Conservation (phyloP, 2,888 invertebrate species). For the Ophion ellenae region DNA sequence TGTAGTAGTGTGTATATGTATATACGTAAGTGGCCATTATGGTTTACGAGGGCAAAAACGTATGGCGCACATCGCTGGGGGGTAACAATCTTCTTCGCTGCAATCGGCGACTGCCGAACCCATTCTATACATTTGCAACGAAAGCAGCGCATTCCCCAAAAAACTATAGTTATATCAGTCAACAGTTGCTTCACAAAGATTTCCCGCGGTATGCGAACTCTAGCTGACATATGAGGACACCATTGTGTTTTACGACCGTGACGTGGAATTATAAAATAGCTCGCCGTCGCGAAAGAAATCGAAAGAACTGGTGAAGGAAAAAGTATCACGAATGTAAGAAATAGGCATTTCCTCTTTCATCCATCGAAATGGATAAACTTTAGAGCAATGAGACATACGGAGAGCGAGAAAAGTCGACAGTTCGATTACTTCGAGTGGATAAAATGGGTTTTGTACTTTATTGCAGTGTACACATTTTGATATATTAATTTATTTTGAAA, state of each 20-base stretch:
- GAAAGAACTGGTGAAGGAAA: background rate
- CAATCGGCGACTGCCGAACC: constrained; percentile 42
- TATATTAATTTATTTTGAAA: too few relatives aligned
- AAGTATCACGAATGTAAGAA: constrained; percentile 9
- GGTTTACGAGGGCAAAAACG: constrained; percentile 52
- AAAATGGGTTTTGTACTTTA: too few relatives aligned
- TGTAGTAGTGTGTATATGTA: background rate
- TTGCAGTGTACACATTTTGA: too few relatives aligned
- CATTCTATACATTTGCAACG: constrained; percentile 21
- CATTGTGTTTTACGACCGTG: constrained; percentile 26
- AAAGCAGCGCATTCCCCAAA: background rate
- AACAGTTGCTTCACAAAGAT: constrained; percentile 22
- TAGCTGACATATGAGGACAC: constrained; percentile 14
- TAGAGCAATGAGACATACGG: background rate
- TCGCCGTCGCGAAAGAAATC: background rate
- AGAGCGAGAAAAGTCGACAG: too few relatives aligned
- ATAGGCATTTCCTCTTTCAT: background rate
- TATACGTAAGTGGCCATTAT: constrained; percentile 22
- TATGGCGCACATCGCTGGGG: constrained; percentile 28
- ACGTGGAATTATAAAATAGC: constrained; percentile 8
- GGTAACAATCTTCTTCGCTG: constrained; percentile 34
- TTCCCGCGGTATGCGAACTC: background rate
- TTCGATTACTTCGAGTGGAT: too few relatives aligned
- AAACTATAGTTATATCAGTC: constrained; percentile 5
- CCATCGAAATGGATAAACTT: background rate